Conservation (phyloP, 2,888 invertebrate genomes). For the Drosophila lutescens region DNA sequence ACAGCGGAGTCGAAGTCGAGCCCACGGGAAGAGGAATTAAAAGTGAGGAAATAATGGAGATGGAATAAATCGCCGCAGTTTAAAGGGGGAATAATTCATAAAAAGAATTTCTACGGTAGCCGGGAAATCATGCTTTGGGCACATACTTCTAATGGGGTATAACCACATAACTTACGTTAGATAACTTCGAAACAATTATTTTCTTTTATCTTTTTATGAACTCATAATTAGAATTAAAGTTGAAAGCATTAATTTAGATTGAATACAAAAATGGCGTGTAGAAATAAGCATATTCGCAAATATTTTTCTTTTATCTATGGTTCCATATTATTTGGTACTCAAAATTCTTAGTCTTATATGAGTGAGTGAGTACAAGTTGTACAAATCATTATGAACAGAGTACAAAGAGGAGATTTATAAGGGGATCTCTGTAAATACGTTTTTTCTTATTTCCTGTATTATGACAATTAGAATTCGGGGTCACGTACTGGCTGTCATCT, state of each 20-base stretch:
- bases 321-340: no score
- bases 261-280: no score
- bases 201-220: neutral
- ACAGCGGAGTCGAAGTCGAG: constrained; percentile 21
- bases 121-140: constrained; percentile 20
- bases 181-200: neutral
- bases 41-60: constrained; percentile 36
- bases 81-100: constrained; percentile 34
- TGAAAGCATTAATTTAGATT: no score
- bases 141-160: constrained; percentile 12
- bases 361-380: no score
- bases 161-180: constrained; percentile 12
- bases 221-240: neutral
- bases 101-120: constrained; percentile 24
- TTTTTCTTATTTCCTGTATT: neutral
- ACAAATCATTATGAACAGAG: no score
- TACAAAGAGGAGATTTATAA: no score
- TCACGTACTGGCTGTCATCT: constrained; percentile 37
- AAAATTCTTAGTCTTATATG: no score
- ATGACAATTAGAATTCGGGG: constrained; percentile 21
- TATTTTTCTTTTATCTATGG: no score
- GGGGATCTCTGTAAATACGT: neutral
- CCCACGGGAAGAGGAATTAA: constrained; percentile 37
- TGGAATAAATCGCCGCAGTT: constrained; percentile 40
- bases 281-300: no score